Evolutionary conservation across 1,140 invertebrate species (phyloP).

Genomic region (Octopus sinensis): DNA sequence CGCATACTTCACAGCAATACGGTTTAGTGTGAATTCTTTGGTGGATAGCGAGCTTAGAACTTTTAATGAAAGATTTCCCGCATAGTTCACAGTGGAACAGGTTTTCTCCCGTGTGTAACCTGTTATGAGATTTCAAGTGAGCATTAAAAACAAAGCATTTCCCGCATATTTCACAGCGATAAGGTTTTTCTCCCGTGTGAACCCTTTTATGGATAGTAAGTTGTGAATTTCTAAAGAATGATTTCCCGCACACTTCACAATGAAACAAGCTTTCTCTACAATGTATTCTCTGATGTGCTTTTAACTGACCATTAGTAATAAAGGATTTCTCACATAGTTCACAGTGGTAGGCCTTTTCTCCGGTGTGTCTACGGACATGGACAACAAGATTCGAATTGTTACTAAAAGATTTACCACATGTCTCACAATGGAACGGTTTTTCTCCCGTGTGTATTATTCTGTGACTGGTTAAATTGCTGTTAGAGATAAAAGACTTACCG

Average conservation of each 20-base stretch:
- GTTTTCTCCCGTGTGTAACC: slow-evolving; percentile 31
- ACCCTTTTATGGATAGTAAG: slow-evolving; percentile 65
- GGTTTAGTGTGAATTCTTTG: slow-evolving; percentile 21
- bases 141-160: slow-evolving; percentile 35
- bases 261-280: slow-evolving; percentile 20
- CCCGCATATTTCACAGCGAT: slow-evolving; percentile 21
- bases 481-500: slow-evolving; percentile 69
- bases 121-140: slow-evolving; percentile 38
- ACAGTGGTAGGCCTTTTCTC: slow-evolving; percentile 13
- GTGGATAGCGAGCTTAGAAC: slow-evolving; percentile 13
- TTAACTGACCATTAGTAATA: background rate
- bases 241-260: slow-evolving; percentile 24
- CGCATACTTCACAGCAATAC: slow-evolving; percentile 2
- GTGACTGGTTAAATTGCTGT: slow-evolving; percentile 85
- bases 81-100: slow-evolving; percentile 30
- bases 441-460: slow-evolving; percentile 78
- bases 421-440: slow-evolving; percentile 65
- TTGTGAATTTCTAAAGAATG: slow-evolving; percentile 73
- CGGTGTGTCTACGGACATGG: slow-evolving; percentile 16
- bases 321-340: slow-evolving; percentile 19
- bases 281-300: slow-evolving; percentile 18
- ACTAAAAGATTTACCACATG: slow-evolving; percentile 21
- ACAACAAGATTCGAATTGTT: slow-evolving; percentile 18
- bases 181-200: slow-evolving; percentile 30
- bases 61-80: slow-evolving; percentile 24